Evolutionary conservation across 2,888 invertebrate species (phyloP), one percentile per base, ranked within the genome.

Genomic region (Thera obeliscata): DNA sequence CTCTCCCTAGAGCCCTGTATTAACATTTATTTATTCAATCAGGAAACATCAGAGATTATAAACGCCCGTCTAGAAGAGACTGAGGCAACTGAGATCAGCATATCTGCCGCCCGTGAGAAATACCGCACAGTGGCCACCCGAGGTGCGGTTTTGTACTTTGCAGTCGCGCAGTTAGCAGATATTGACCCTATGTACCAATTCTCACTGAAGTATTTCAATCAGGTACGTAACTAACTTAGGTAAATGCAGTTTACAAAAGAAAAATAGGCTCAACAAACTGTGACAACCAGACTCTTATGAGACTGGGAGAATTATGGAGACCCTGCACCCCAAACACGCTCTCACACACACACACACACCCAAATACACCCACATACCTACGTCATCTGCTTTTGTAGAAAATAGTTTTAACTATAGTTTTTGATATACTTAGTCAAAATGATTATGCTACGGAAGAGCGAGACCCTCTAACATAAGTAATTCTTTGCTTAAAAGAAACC

Each of bases 101-200:
- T 98, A 77, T 97, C 97, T 0, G 95, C 96, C 0, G 97, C 98
- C 0, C 94, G 98, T 54, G 97, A 98, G 87, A 96, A 96, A 78
- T 98, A 98, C 87, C 95, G 97, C 41, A 95, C 96, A 0, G 96
- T 98, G 6, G 98, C 98, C 0, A 96, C 96, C 0, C 95, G 98
- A 72, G 98, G 98, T 0, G 97, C 98, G 0, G 96, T 98, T 22
- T 90, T 99, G 3, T 99, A 98, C 88, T 98, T 98, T 86, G 97
- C 98, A 0, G 97, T 98, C 2, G 97, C 98, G 0, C 96, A 96
- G 82, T 92, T 99, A 22, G 96, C 97, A 0, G 97, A 98, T 78
- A 97, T 99, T 67, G 98, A 99, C 88, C 97, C 98, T 0, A 98
- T 98, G 98, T 99, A 99, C 88, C 98, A 99, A 89, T 98, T 97